Base-by-base conservation (phyloP, 2,888 invertebrate species). In the Hyppa rectilinea region DNA sequence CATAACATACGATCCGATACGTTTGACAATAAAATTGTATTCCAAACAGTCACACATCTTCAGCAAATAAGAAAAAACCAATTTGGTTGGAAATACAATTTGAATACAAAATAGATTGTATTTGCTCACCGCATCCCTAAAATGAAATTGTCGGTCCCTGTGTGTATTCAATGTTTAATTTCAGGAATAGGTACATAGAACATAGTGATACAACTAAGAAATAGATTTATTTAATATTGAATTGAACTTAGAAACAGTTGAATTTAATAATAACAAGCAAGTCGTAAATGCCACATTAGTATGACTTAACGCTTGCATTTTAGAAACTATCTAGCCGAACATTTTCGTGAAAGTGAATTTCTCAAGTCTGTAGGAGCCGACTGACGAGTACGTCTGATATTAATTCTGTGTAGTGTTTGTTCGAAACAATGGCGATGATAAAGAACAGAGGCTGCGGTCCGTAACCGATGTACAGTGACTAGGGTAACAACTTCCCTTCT, bases 401-500 rank as follows among this genome's bases (percentile, higher is more conserved):
- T 77, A 73, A 68, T 69, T 69, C 73, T 67, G 53, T 61, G 61
- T 58, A 59, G 78, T 74, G 63, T 80, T 75, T 64, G 67, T 73
- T 49, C 20, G 63, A 63, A 83, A 88, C 89, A 89, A 89, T 89
- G 81, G 87, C 67, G 68, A 69, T 82, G 84, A 85, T 86, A 86
- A 87, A 85, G 84, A 87, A 86, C 86, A 80, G 82, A 82, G 76
- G 78, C 87, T 86, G 72, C 80, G 87, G 87, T 89, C 86, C 91
- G 90, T 90, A 88, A 91, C 89, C 81, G 88, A 82, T 81, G 81
- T 86, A 83, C 75, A 84, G 81, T 85, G 87, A 80, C 82, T 85
- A 80, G 80, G 74, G 80, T 89, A 90, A 91, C 85, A 59, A 89
- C 91, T 91, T 89, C 89, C 89, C 89, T 84, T 84, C 79, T 76